Percentiles rank a stretch among this genome's conserved stretches.
Evolutionary conservation across 2,888 invertebrate species (phyloP).

Genomic region (Dastarcus helophoroides): DNA sequence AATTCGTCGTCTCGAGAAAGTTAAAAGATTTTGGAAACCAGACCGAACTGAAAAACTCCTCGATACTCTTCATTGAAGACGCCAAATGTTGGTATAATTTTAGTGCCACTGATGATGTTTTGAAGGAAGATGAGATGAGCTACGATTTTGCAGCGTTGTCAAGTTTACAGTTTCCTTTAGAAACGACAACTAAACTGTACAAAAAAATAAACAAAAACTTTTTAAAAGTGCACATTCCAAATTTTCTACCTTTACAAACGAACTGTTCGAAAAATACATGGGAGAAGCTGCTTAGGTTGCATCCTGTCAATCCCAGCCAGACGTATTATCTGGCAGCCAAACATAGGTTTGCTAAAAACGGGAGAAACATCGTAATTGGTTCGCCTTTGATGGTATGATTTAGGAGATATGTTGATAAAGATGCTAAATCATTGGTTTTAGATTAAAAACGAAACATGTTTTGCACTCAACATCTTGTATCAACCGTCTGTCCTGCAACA

Average conservation of each 20-base stretch:
- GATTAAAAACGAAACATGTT: slow-evolving; percentile 67
- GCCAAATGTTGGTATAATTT: no score
- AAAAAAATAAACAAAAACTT: slow-evolving; percentile 54
- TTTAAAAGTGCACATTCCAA: slow-evolving; percentile 51
- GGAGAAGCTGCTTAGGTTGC: slow-evolving; percentile 52
- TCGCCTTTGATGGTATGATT: slow-evolving; percentile 61
- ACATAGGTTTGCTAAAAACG: slow-evolving; percentile 46
- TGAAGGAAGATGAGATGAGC: slow-evolving; percentile 17
- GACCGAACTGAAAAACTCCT: no score
- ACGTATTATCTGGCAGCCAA: slow-evolving; percentile 60
- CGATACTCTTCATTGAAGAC: no score
- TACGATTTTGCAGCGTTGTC: slow-evolving; percentile 32
- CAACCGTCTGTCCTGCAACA: slow-evolving; percentile 59
- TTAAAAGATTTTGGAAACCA: no score
- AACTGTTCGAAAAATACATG: slow-evolving; percentile 53
- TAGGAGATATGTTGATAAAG: not conserved
- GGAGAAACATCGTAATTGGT: slow-evolving; percentile 48
- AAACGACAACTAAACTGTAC: slow-evolving; percentile 45
- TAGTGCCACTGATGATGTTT: slow-evolving; percentile 19
- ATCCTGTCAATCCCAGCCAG: slow-evolving; percentile 38
- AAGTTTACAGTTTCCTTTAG: slow-evolving; percentile 38
- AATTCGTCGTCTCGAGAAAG: slow-evolving; percentile 1
- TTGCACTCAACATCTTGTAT: slow-evolving; percentile 63
- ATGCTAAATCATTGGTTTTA: slow-evolving; percentile 27
- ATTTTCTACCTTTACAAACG: slow-evolving; percentile 50